phyloP scores from a whole-genome alignment of 1,140 invertebrate genomes.

The Aphis gossypii region DNA sequence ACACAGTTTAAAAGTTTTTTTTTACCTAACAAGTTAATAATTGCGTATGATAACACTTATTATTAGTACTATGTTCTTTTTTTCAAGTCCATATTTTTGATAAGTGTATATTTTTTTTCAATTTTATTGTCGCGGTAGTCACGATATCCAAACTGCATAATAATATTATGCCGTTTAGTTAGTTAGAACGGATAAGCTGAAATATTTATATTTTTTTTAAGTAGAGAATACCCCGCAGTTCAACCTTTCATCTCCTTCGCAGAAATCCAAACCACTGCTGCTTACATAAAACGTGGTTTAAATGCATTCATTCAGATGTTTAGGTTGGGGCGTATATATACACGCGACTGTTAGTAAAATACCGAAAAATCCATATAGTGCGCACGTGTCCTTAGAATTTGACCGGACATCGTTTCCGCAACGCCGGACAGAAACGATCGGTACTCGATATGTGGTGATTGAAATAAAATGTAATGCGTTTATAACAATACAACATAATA shows the following conservation, averaged over 20 bases:
- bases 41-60: neutral
- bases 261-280: neutral
- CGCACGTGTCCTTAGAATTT: neutral
- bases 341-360: neutral
- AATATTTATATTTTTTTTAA: neutral
- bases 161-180: neutral
- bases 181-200: neutral
- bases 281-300: neutral
- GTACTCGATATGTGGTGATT: conserved; percentile 4
- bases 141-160: neutral
- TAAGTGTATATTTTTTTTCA: neutral
- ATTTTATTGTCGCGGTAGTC: neutral
- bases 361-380: neutral
- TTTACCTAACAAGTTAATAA: neutral
- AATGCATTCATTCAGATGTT: neutral
- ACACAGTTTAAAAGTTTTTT: neutral
- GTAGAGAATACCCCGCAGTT: neutral
- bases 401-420: neutral
- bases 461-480: neutral
- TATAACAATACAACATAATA: neutral
- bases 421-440: neutral
- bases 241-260: neutral
- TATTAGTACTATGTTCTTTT: neutral
- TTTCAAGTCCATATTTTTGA: too few species aligned
- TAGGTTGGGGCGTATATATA: too few species aligned